A percentile compares a stretch with the other conserved stretches of the same genome.
Evolutionary conservation across 1,140 invertebrate species (phyloP).

Genomic region (Planococcus citri): DNA sequence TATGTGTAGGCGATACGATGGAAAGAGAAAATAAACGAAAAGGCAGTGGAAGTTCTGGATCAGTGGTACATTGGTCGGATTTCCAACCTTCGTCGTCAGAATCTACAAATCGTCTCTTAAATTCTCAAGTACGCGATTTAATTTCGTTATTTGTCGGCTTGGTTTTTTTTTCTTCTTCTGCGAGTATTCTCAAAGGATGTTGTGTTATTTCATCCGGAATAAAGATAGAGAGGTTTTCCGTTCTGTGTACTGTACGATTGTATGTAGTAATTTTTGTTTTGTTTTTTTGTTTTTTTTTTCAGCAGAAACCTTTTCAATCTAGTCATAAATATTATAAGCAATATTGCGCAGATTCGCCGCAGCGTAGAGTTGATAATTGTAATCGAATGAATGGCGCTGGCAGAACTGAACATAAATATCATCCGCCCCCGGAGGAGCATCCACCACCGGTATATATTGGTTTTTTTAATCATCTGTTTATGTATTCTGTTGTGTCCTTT

Average conservation of each 20-base stretch:
- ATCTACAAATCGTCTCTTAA: constrained; percentile 11
- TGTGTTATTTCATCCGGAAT: not conserved
- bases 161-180: too few relatives aligned
- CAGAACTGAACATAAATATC: constrained; percentile 22
- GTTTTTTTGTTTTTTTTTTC: not conserved
- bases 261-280: not conserved
- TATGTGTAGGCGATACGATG: not conserved
- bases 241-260: too few relatives aligned
- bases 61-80: constrained; percentile 11
- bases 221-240: too few relatives aligned
- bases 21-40: constrained; percentile 8
- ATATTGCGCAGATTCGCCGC: not conserved
- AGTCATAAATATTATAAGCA: constrained; percentile 11
- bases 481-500: not conserved
- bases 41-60: constrained; percentile 9
- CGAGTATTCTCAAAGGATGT: too few relatives aligned
- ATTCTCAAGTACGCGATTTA: constrained; percentile 7
- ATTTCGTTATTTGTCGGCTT: not conserved
- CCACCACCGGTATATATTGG: constrained; percentile 26
- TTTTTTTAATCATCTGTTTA: not conserved
- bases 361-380: not conserved
- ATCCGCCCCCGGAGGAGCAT: constrained; percentile 26
- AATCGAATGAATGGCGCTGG: not conserved
- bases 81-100: constrained; percentile 4
- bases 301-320: constrained; percentile 6